Conservation (phyloP, 2,888 invertebrate species). For the Brenthis hecate region DNA sequence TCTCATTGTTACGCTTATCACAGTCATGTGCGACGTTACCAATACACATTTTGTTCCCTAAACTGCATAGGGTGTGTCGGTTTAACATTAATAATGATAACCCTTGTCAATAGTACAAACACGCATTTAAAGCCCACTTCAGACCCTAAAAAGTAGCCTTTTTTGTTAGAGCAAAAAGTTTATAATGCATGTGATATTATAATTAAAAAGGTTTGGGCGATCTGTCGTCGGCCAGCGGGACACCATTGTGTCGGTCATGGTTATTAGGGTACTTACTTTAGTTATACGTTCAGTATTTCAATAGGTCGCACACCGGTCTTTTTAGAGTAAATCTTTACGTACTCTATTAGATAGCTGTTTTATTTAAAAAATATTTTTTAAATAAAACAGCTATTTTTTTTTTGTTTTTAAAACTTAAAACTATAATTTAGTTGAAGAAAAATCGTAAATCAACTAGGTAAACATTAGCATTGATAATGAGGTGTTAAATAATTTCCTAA, state of each 20-base stretch:
- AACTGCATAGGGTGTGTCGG: slow-evolving; percentile 24
- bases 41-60: slow-evolving; percentile 10
- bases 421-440: not conserved
- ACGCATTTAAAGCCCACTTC: slow-evolving; percentile 51
- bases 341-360: not conserved
- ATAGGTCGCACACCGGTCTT: slow-evolving; percentile 42
- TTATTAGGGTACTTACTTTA: slow-evolving; percentile 79
- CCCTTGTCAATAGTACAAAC: slow-evolving; percentile 36
- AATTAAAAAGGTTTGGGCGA: slow-evolving; percentile 74
- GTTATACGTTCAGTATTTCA: slow-evolving; percentile 66
- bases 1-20: slow-evolving; percentile 1
- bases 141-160: slow-evolving; percentile 41
- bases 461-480: slow-evolving; percentile 31
- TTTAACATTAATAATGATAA: slow-evolving; percentile 29
- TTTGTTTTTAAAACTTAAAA: not conserved
- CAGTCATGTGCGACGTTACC: not conserved
- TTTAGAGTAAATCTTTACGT: slow-evolving; percentile 13
- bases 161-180: slow-evolving; percentile 57
- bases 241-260: slow-evolving; percentile 71
- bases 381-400: too few relatives aligned
- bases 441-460: not conserved
- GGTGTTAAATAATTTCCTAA: slow-evolving; percentile 29
- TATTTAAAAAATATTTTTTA: slow-evolving; percentile 14
- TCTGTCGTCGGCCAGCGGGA: slow-evolving; percentile 70
- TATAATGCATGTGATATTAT: slow-evolving; percentile 81